Base-by-base conservation (phyloP, 2,113 vertebrate genomes). In the Actenoides hombroni region DNA sequence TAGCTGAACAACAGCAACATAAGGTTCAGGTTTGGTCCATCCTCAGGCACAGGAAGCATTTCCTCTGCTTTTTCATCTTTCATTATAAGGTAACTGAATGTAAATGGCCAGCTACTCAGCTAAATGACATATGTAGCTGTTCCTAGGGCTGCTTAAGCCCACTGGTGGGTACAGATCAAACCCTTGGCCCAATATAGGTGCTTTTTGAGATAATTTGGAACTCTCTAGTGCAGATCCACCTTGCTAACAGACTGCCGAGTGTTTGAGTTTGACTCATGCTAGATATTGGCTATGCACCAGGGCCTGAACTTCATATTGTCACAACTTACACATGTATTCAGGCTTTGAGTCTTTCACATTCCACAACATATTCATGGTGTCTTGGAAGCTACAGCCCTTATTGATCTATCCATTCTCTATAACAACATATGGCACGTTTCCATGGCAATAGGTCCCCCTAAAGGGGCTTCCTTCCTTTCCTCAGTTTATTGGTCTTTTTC, bases 361-460 rank as follows among this genome's bases (percentile, higher is more conserved):
- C 92, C 86, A 46, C 70, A 46, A 20, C 77, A 42, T 31, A 78
- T 17, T 84, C 48, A 48, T 44, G 61, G 49, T 86, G 83, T 68
- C 76, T 91, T 73, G 88, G 94, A 88, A 95, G 88, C 85, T 86
- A 60, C 88, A 90, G 90, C 61, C 65, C 48, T 75, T 95, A 93
- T 96, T 82, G 96, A 97, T 92, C 95, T 85, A 49, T 70, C 51
- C 1, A 1, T 90, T 88, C 68, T 49, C 53, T 61, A 31, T 77
- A 82, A 17, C 68, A 92, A 77, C 64, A 49, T 86, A 67, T 83
- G 77, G 83, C 75, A 57, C 0, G 78, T 97, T 96, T 88, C 94
- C 92, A 94, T 95, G 83, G 92, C 84, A 86, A 85, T 91, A 42
- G 78, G 86, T 89, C 35, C 86, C 80, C 88, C 73, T 33, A 77